phyloP scores from a whole-genome alignment of 2,113 vertebrate species.

The Neolamprologus toae region DNA sequence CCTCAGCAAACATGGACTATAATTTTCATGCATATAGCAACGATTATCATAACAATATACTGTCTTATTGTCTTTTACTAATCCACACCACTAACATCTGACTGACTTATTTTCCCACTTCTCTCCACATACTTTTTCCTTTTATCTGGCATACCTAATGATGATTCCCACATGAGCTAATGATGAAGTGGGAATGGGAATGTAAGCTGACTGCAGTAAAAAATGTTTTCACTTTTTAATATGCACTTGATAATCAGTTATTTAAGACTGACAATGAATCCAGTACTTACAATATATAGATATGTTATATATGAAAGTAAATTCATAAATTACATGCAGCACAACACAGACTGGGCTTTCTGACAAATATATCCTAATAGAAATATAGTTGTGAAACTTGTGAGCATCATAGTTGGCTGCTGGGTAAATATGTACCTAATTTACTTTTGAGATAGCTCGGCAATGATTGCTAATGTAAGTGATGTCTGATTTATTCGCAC shows the following conservation, averaged over 20 bases:
- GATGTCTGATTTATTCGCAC: not conserved
- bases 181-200: not conserved
- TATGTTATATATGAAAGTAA: not conserved
- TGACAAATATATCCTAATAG: not conserved
- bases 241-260: not conserved
- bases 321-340: not conserved
- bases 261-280: not conserved
- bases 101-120: not conserved
- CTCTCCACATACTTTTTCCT: not conserved
- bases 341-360: not conserved
- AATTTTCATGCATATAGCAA: not conserved
- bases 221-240: not conserved
- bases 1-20: not conserved
- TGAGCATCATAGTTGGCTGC: not conserved
- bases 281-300: not conserved
- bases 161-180: not conserved
- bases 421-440: not conserved
- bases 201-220: not conserved
- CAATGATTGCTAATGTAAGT: not conserved
- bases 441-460: not conserved
- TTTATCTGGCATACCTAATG: not conserved
- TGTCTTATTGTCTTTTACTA: not conserved
- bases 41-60: not conserved
- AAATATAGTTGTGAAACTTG: not conserved
- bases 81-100: not conserved